A percentile compares a stretch with the other conserved stretches of the same genome.
phyloP scores from a whole-genome alignment of 2,797 vertebrate genomes.

The Enteromius radiatus region DNA sequence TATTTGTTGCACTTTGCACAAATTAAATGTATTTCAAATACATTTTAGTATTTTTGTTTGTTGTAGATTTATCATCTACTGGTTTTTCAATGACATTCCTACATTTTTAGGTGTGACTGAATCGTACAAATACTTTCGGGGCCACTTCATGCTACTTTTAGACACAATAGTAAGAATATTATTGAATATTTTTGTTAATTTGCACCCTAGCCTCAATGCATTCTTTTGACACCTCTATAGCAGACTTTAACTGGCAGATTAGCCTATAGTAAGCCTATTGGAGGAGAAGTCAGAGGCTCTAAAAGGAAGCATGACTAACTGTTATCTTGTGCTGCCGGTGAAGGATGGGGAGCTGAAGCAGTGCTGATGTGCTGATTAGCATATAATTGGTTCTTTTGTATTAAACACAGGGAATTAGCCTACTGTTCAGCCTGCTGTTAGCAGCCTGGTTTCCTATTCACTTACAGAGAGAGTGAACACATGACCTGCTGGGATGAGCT shows the following conservation, averaged over 20 bases:
- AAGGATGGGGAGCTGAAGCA: conserved; percentile 70
- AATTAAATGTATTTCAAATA: neutral
- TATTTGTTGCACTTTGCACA: neutral
- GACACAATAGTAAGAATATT: neutral
- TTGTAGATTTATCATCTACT: too few relatives aligned
- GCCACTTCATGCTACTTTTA: neutral
- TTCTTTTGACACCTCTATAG: neutral
- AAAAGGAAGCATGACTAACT: conserved; percentile 60
- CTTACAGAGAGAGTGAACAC: conserved; percentile 40
- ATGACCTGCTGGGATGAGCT: conserved; percentile 35
- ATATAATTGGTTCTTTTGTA: conserved; percentile 85
- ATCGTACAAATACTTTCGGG: neutral
- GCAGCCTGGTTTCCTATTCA: conserved; percentile 65
- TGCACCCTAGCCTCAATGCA: neutral
- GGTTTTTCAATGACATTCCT: neutral
- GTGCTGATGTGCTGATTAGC: conserved; percentile 81
- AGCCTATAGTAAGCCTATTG: neutral
- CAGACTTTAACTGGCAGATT: neutral
- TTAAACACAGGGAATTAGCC: conserved; percentile 75
- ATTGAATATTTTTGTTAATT: neutral
- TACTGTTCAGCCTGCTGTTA: conserved; percentile 69
- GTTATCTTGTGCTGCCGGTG: conserved; percentile 65
- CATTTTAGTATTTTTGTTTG: neutral
- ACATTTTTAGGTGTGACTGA: neutral
- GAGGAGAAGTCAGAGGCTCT: conserved; percentile 9